Conservation (phyloP, 2,888 invertebrate species). For the Bellardia bayeri region DNA sequence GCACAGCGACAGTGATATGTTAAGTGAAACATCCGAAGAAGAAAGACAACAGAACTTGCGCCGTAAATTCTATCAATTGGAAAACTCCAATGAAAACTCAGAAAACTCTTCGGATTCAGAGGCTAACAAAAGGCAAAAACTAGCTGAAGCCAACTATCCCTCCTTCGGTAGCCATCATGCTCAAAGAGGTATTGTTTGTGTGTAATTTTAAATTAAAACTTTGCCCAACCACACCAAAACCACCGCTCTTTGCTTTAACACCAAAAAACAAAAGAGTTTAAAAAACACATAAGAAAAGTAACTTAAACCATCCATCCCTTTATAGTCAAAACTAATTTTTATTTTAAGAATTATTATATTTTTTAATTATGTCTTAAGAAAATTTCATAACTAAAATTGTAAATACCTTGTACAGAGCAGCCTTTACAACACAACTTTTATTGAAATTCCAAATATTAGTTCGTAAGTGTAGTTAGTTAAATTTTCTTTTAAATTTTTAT, state of each 20-base stretch:
- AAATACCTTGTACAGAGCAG: conserved; percentile 24
- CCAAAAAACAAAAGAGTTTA: neutral
- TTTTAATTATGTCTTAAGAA: conserved; percentile 6
- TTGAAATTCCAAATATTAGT: conserved; percentile 69
- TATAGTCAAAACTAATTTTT: conserved; percentile 67
- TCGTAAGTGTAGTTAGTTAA: conserved; percentile 62
- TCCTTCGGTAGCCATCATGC: conserved; percentile 59
- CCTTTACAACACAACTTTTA: conserved; percentile 34
- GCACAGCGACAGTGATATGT: conserved; percentile 80
- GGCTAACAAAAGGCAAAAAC: conserved; percentile 62
- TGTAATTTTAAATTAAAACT: conserved; percentile 14
- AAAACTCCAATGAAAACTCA: conserved; percentile 70
- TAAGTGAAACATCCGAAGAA: conserved; percentile 77
- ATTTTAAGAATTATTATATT: conserved; percentile 28
- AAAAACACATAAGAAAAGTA: conserved; percentile 3
- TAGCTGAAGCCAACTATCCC: conserved; percentile 52
- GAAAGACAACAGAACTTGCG: conserved; percentile 73
- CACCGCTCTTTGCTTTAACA: conserved; percentile 48
- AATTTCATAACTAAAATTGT: conserved; percentile 35
- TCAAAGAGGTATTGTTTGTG: conserved; percentile 69
- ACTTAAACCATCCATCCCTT: conserved; percentile 56
- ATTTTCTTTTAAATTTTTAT: conserved; percentile 26
- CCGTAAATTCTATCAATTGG: conserved; percentile 81
- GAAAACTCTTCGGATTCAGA: conserved; percentile 62
- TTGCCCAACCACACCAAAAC: conserved; percentile 48